Evolutionary conservation across 2,113 vertebrate species (phyloP).

Genomic region (Emydocephalus ijimae): DNA sequence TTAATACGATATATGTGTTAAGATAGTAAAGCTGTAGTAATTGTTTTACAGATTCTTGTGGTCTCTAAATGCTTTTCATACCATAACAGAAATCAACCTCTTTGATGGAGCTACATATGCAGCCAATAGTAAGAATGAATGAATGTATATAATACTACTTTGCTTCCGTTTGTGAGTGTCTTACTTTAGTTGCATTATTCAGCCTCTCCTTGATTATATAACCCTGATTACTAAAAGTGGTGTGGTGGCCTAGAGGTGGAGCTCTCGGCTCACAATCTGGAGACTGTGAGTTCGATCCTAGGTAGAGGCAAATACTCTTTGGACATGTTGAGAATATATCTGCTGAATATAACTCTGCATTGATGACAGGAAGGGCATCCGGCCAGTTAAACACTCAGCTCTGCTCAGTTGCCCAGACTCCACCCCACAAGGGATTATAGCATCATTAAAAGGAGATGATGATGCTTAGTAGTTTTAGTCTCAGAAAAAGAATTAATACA

Average conservation of each 20-base stretch:
- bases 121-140: conserved; percentile 8
- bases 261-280: too few species aligned
- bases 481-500: not conserved
- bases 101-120: not conserved
- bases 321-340: too few species aligned
- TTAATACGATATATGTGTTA: not conserved
- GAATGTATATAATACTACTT: not conserved
- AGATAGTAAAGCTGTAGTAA: not conserved
- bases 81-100: conserved; percentile 17
- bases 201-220: not conserved
- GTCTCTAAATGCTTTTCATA: conserved; percentile 29
- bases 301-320: too few species aligned
- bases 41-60: conserved; percentile 27
- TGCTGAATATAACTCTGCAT: too few species aligned
- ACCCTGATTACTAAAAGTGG: not conserved
- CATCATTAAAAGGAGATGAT: too few species aligned
- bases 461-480: not conserved
- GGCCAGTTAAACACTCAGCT: too few species aligned
- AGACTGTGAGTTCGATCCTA: too few species aligned
- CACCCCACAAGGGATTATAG: too few species aligned
- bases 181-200: not conserved
- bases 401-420: too few species aligned
- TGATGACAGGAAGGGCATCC: too few species aligned
- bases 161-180: not conserved
- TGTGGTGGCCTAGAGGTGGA: too few species aligned